Percentiles rank a stretch among this genome's conserved stretches.
phyloP scores from a whole-genome alignment of 2,888 invertebrate genomes.

The Ophioninae sp. region DNA sequence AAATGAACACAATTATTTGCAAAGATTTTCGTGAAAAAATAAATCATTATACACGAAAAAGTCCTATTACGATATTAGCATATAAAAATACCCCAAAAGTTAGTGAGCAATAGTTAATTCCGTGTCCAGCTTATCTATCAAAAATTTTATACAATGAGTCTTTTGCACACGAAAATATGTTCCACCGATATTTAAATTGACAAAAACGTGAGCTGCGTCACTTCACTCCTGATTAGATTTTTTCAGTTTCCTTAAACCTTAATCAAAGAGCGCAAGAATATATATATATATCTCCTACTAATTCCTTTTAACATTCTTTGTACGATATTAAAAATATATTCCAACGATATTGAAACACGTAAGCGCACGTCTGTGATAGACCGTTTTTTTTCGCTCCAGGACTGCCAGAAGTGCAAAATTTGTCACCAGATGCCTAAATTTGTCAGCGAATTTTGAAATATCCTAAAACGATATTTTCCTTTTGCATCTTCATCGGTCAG shows the following conservation, averaged over 20 bases:
- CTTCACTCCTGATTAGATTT: too few relatives aligned
- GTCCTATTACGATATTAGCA: background rate
- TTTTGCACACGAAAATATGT: background rate
- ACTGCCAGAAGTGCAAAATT: too few relatives aligned
- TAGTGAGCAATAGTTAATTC: background rate
- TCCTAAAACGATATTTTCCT: too few relatives aligned
- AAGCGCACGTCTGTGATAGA: background rate
- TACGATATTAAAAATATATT: background rate
- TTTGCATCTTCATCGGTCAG: too few relatives aligned
- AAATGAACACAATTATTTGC: background rate
- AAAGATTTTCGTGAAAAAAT: background rate
- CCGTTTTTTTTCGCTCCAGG: background rate
- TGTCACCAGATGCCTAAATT: too few relatives aligned
- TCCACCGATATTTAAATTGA: background rate
- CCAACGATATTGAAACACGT: background rate
- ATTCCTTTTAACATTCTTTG: background rate
- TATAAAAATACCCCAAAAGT: background rate
- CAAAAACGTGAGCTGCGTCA: background rate
- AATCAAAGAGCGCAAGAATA: background rate
- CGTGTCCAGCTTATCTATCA: background rate
- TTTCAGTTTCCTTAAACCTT: background rate
- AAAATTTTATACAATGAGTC: background rate
- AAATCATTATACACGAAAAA: background rate
- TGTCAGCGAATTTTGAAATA: too few relatives aligned
- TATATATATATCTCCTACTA: too few relatives aligned